Conservation (phyloP, 2,113 vertebrate genomes). For the Ellobius talpinus region DNA sequence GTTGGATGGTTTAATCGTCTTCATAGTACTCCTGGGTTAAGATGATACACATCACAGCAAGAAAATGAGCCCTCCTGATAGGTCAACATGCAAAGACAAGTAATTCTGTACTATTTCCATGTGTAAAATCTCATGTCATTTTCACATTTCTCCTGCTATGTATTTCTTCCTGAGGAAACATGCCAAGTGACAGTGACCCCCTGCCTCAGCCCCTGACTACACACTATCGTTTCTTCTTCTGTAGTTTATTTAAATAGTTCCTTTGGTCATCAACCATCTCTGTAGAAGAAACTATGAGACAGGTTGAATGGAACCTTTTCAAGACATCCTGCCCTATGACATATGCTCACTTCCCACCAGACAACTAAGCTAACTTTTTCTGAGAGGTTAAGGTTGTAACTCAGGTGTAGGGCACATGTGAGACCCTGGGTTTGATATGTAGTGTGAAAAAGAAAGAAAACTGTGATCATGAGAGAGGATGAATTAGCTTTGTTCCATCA, state of each 20-base stretch:
- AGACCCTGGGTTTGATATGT: not conserved
- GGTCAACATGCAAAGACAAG: not conserved
- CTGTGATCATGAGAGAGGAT: slow-evolving; percentile 21
- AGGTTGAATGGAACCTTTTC: not conserved
- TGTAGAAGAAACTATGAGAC: not conserved
- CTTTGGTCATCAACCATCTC: not conserved
- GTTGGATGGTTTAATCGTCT: not conserved
- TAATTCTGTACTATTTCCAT: not conserved
- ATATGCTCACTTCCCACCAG: not conserved
- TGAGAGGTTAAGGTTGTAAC: not conserved
- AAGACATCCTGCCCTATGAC: not conserved
- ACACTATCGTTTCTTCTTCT: not conserved
- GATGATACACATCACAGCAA: not conserved
- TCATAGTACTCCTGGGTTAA: not conserved
- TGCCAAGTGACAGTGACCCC: not conserved
- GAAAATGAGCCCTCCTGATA: not conserved
- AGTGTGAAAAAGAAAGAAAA: not conserved
- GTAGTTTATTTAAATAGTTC: not conserved
- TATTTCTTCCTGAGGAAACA: not conserved
- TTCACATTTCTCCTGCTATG: not conserved
- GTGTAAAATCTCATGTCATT: not conserved
- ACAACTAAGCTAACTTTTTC: not conserved
- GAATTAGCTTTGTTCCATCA: not conserved
- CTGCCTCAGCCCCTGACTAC: no score
- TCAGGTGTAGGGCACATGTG: not conserved